Percentiles rank a stretch among this genome's conserved stretches.
Evolutionary conservation across 2,888 invertebrate species (phyloP).

Genomic region (Neocrepidodera transversa): DNA sequence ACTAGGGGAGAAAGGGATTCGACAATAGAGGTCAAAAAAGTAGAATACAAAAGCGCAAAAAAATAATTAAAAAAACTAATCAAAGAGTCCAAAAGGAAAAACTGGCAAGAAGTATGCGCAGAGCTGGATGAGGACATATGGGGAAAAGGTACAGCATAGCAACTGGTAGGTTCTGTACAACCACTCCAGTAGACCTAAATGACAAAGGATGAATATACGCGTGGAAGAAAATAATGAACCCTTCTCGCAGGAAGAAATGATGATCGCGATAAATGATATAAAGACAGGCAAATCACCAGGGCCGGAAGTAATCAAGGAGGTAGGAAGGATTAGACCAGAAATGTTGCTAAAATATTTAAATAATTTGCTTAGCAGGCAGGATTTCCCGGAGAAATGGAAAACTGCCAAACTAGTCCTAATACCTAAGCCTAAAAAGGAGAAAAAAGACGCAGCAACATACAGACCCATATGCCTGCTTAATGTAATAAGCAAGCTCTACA

Average conservation of each 20-base stretch:
- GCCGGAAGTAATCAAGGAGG: not conserved
- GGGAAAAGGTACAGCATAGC: constrained; percentile 16
- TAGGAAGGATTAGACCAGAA: too few species aligned
- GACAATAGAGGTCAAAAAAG: not conserved
- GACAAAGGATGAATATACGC: not conserved
- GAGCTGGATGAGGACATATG: constrained; percentile 18
- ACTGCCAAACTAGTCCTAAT: not conserved
- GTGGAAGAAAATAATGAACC: too few species aligned
- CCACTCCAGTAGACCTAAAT: not conserved
- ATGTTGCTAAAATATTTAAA: too few species aligned
- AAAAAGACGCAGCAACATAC: too few species aligned
- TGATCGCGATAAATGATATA: not conserved
- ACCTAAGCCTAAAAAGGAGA: too few species aligned
- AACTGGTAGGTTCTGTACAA: not conserved
- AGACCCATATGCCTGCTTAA: too few species aligned
- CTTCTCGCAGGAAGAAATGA: not conserved
- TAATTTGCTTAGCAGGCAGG: not conserved
- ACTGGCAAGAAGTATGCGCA: not conserved
- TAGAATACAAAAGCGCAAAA: not conserved
- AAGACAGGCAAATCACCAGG: not conserved
- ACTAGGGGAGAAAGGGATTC: not conserved
- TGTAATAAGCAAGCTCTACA: too few species aligned
- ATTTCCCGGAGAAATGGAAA: not conserved
- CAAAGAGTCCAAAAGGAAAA: constrained; percentile 10
- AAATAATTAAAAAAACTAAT: constrained; percentile 2